A percentile compares a stretch with the other conserved stretches of the same genome.
These are phyloP conservation scores for Neogobius melanostomus DNA, from an alignment of 2,113 vertebrate species.

Conservation along the genomic window DNA sequence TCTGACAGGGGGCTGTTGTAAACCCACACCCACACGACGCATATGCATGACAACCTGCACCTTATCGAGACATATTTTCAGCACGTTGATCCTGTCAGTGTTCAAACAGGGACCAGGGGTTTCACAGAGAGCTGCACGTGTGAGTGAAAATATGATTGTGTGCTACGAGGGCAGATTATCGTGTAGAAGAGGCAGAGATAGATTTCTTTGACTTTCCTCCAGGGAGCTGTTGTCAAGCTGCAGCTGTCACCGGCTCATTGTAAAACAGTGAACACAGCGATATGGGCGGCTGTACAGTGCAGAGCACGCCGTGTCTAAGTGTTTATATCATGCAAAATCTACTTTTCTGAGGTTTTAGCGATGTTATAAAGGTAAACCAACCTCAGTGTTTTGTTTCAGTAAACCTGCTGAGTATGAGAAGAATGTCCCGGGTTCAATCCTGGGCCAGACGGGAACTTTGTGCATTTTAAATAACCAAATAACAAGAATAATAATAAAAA, in stretches of 20 bases:
- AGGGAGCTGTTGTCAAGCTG: neutral
- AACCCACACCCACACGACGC: conserved; percentile 11
- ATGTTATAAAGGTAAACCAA: too few species aligned
- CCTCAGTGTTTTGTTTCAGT: too few species aligned
- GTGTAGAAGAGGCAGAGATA: neutral
- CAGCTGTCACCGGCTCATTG: neutral
- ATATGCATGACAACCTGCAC: conserved; percentile 29
- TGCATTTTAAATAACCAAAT: too few species aligned
- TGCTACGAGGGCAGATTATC: neutral
- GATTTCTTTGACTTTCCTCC: neutral
- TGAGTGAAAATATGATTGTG: neutral
- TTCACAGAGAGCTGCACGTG: too few species aligned
- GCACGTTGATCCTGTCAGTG: neutral
- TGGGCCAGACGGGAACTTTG: too few species aligned
- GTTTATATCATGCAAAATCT: neutral
- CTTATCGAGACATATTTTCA: conserved; percentile 14
- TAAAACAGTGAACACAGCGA: neutral
- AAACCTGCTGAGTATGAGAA: too few species aligned
- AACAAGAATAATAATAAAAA: too few species aligned
- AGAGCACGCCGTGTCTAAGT: neutral
- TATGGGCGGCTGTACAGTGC: too few species aligned
- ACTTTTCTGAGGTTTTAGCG: too few species aligned
- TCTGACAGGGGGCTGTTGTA: conserved; percentile 10
- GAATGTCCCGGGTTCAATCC: too few species aligned
- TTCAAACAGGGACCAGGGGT: neutral